Evolutionary conservation across 2,888 invertebrate genomes (phyloP).

Genomic region (Lochmaea crataegi): DNA sequence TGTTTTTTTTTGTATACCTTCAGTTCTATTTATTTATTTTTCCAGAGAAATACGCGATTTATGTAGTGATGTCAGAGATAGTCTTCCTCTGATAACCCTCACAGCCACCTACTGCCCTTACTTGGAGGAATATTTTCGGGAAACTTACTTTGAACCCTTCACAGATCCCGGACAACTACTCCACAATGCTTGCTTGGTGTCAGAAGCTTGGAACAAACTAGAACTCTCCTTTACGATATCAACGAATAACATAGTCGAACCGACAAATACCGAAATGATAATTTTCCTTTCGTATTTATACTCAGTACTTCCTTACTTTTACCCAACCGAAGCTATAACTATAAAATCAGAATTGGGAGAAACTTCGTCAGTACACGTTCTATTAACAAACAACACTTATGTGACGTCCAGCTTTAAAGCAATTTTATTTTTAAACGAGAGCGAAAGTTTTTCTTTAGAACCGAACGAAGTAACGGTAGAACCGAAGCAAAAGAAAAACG

Average conservation of each 20-base stretch:
- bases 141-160: slow-evolving; percentile 63
- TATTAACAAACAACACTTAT: slow-evolving; percentile 61
- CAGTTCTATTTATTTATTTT: not conserved
- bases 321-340: slow-evolving; percentile 64
- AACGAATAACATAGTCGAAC: slow-evolving; percentile 68
- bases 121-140: slow-evolving; percentile 64
- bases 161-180: slow-evolving; percentile 63
- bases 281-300: slow-evolving; percentile 69
- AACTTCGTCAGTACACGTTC: slow-evolving; percentile 63
- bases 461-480: slow-evolving; percentile 33
- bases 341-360: slow-evolving; percentile 67
- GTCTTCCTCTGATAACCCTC: slow-evolving; percentile 69
- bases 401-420: slow-evolving; percentile 52
- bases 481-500: slow-evolving; percentile 37
- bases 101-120: slow-evolving; percentile 72
- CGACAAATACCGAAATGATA: slow-evolving; percentile 70
- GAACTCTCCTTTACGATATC: slow-evolving; percentile 69
- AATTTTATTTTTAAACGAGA: slow-evolving; percentile 54
- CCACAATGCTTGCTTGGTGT: slow-evolving; percentile 67
- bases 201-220: slow-evolving; percentile 68
- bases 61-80: slow-evolving; percentile 68
- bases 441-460: slow-evolving; percentile 50
- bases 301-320: slow-evolving; percentile 68
- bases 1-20: not conserved
- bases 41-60: slow-evolving; percentile 63